Conservation (phyloP, 35 echinoderm and acorn worm species). For the Apostichopus japonicus region DNA sequence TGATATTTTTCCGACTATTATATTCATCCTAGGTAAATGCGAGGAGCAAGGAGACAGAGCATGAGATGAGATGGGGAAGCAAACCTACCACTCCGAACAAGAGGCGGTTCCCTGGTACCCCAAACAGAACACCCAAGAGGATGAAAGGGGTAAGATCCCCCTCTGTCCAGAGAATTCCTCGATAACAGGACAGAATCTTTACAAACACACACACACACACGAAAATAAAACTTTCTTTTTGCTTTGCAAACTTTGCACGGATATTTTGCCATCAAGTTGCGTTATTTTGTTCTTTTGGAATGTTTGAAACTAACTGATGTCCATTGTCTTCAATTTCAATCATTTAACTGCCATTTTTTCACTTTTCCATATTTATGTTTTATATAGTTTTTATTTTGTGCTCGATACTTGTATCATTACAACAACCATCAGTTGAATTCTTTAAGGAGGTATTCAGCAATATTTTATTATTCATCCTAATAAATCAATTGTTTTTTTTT, state of each 20-base stretch:
- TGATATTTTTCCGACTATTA: neutral
- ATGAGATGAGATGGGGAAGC: slow-evolving; percentile 94
- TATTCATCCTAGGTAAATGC: slow-evolving; percentile 70
- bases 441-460: too few relatives aligned
- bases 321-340: neutral
- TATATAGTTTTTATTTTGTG: neutral
- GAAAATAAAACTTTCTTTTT: neutral
- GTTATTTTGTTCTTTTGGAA: slow-evolving; percentile 3
- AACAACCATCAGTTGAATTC: neutral
- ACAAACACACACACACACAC: too few relatives aligned
- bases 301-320: slow-evolving; percentile 17
- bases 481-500: too few relatives aligned
- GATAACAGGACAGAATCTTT: slow-evolving; percentile 1
- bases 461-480: too few relatives aligned
- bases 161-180: neutral
- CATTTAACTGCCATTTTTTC: neutral
- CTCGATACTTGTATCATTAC: neutral
- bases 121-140: slow-evolving; percentile 60
- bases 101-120: slow-evolving; percentile 62
- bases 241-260: neutral
- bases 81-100: slow-evolving; percentile 88
- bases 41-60: slow-evolving; percentile 69
- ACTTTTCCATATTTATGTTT: slow-evolving; percentile 4
- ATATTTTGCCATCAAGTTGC: slow-evolving; percentile 4
- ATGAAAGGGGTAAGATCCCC: slow-evolving; percentile 64